These are phyloP conservation scores for Phaedon cochleariae DNA, from an alignment of 2,888 invertebrate genomes.

Conservation along the genomic window DNA sequence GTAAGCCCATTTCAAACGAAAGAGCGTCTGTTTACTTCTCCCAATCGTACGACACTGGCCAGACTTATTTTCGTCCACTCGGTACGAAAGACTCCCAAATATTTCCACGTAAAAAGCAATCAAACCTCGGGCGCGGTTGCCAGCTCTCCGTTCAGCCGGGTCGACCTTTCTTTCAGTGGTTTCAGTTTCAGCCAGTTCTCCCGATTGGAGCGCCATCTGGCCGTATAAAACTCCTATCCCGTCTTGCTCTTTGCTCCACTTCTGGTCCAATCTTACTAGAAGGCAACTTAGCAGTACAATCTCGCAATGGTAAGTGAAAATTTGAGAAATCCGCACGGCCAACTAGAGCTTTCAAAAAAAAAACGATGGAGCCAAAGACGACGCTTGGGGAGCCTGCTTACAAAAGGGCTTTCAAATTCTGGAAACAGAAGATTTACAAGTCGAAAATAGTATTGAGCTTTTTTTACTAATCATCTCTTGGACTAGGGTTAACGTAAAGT, in stretches of 20 bases:
- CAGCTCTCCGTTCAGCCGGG: constrained; percentile 8
- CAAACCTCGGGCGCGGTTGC: constrained; percentile 9
- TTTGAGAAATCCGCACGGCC: constrained; percentile 35
- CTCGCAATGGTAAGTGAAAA: constrained; percentile 61
- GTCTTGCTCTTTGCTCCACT: constrained; percentile 77
- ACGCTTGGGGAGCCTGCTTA: constrained; percentile 52
- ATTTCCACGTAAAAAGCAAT: constrained; percentile 21
- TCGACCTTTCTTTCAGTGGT: constrained; percentile 31
- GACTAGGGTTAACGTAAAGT: constrained; percentile 24
- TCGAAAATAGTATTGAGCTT: constrained; percentile 57
- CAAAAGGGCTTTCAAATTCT: constrained; percentile 56
- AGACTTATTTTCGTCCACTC: not conserved
- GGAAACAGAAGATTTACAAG: constrained; percentile 59
- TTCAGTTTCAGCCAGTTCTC: constrained; percentile 52
- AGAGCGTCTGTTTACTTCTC: too few relatives aligned
- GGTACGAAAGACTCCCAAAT: constrained; percentile 16
- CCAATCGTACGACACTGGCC: not conserved
- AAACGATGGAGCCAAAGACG: constrained; percentile 41
- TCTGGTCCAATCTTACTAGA: constrained; percentile 78
- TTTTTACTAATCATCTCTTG: constrained; percentile 37
- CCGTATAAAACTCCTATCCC: constrained; percentile 77
- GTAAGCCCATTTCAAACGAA: too few relatives aligned
- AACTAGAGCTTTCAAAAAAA: constrained; percentile 1
- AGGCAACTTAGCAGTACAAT: constrained; percentile 67
- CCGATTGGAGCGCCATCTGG: constrained; percentile 74